Conservation (phyloP, 2,888 invertebrate genomes). For the Pimpla rufipes region DNA sequence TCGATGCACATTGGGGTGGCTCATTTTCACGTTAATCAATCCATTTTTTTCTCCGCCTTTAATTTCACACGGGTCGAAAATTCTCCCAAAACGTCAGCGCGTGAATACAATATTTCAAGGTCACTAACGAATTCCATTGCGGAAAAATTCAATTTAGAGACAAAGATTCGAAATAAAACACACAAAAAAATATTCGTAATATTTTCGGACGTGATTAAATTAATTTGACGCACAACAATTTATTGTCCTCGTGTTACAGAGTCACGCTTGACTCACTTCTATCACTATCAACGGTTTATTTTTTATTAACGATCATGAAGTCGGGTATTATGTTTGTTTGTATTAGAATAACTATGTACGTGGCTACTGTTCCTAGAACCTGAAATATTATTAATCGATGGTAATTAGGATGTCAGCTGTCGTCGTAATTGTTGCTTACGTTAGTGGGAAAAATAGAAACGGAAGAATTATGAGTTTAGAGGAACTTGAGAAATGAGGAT, state of each 20-base stretch:
- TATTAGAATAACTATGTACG: constrained; percentile 58
- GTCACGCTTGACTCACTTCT: too few relatives aligned
- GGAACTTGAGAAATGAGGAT: neutral
- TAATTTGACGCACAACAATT: neutral
- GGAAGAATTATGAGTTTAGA: neutral
- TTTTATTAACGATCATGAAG: constrained; percentile 3
- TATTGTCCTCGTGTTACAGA: neutral
- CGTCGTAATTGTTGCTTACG: too few relatives aligned
- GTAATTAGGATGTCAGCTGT: neutral
- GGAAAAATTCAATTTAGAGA: too few relatives aligned
- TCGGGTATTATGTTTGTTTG: constrained; percentile 43
- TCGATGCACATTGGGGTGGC: too few relatives aligned
- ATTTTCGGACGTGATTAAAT: neutral
- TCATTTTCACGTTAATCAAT: too few relatives aligned
- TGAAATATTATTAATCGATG: constrained; percentile 15
- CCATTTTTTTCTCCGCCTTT: too few relatives aligned
- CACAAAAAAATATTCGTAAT: too few relatives aligned
- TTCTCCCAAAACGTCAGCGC: neutral
- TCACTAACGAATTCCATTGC: too few relatives aligned
- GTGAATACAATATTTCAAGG: too few relatives aligned
- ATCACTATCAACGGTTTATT: neutral
- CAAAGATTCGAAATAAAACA: too few relatives aligned
- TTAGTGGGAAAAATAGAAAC: neutral
- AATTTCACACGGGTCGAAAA: too few relatives aligned
- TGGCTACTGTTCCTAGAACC: constrained; percentile 42